Evolutionary conservation across 2,113 vertebrate genomes (phyloP).

Genomic region (Sardina pilchardus): DNA sequence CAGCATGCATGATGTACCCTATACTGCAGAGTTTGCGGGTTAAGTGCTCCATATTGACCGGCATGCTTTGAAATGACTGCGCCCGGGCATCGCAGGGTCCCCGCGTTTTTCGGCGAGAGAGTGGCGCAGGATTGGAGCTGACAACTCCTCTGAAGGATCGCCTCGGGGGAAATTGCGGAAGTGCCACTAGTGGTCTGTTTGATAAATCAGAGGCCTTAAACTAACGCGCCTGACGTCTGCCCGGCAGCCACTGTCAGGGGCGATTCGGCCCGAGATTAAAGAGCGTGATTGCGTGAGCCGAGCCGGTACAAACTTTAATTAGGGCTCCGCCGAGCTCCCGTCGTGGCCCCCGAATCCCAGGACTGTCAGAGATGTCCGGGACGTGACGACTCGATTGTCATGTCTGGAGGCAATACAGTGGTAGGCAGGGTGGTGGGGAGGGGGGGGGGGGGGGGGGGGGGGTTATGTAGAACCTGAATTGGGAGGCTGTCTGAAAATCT

Average conservation of each 20-base stretch:
- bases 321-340: constrained; percentile 25
- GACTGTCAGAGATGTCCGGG: background rate
- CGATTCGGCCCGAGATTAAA: constrained; percentile 52
- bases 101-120: background rate
- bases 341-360: background rate
- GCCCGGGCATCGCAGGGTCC: constrained; percentile 18
- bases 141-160: constrained; percentile 55
- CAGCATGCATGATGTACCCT: background rate
- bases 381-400: constrained; percentile 4
- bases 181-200: constrained; percentile 49
- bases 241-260: constrained; percentile 40
- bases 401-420: background rate
- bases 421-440: background rate
- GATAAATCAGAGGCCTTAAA: constrained; percentile 52
- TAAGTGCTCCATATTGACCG: constrained; percentile 35
- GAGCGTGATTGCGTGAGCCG: constrained; percentile 43
- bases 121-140: constrained; percentile 42
- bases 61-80: constrained; percentile 33
- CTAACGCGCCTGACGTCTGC: constrained; percentile 25
- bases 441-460: background rate
- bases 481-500: background rate
- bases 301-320: constrained; percentile 47
- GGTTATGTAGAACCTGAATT: background rate
- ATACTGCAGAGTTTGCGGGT: constrained; percentile 7
- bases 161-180: constrained; percentile 51